Evolutionary conservation across 1,140 invertebrate species (phyloP).

Genomic region (Rhysida immarginata): DNA sequence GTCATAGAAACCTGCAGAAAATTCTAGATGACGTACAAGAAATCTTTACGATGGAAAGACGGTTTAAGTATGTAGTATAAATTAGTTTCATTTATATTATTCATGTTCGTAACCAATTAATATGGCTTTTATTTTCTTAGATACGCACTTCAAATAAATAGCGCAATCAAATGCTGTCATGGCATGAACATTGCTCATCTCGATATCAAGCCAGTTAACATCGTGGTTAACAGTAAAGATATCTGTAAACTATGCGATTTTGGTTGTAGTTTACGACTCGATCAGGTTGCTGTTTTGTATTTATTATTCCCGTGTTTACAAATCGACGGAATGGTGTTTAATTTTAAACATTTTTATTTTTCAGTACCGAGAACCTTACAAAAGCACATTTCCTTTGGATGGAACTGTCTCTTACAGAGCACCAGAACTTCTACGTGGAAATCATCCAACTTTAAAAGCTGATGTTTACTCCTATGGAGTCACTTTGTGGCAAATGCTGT

Average conservation of each 20-base stretch:
- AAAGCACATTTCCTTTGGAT: constrained; percentile 22
- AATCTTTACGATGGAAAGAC: constrained; percentile 3
- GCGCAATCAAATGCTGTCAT: constrained; percentile 56
- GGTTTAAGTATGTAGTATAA: constrained; percentile 12
- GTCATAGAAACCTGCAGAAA: constrained; percentile 21
- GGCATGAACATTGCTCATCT: constrained; percentile 53
- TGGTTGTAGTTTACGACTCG: constrained; percentile 36
- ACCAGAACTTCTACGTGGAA: constrained; percentile 49
- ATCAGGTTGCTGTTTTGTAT: constrained; percentile 25
- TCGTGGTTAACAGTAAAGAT: constrained; percentile 35
- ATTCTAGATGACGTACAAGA: constrained; percentile 20
- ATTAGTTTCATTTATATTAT: constrained; percentile 13
- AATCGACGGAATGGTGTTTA: too few species aligned
- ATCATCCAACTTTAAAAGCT: constrained; percentile 35
- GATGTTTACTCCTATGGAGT: constrained; percentile 60
- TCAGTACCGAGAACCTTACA: neutral
- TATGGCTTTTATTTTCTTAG: constrained; percentile 7
- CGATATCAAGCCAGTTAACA: constrained; percentile 68
- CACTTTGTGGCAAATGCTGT: constrained; percentile 57
- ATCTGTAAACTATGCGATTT: constrained; percentile 59
- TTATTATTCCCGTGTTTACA: too few species aligned
- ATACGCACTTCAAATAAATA: constrained; percentile 33
- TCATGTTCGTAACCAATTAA: constrained; percentile 2
- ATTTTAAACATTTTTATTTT: neutral
- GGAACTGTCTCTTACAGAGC: constrained; percentile 57